Percentiles rank a stretch among this genome's conserved stretches.
phyloP scores from a whole-genome alignment of 1,140 invertebrate genomes.

The Bombus polaris region DNA sequence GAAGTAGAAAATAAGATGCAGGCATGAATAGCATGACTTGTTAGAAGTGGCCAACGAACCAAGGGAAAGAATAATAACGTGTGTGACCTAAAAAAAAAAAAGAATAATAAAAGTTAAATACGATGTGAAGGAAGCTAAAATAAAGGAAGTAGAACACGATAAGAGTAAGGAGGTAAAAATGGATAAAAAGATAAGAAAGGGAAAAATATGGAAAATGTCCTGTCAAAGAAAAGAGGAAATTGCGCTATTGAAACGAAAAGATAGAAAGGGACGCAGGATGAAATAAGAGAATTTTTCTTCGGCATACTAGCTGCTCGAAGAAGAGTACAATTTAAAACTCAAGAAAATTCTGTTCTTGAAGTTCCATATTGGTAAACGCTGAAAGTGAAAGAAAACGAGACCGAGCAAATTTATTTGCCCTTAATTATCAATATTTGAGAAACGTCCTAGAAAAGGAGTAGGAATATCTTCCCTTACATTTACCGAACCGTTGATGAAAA shows the following conservation, averaged over 20 bases:
- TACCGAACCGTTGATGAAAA: not conserved
- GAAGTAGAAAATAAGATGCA: not conserved
- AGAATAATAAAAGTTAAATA: not conserved
- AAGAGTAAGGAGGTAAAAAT: not conserved
- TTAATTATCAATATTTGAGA: not conserved
- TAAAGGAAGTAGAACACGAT: not conserved
- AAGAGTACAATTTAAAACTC: not conserved
- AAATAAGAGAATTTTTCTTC: not conserved
- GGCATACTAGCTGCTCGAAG: no score
- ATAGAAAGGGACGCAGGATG: not conserved
- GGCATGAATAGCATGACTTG: no score
- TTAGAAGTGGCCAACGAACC: not conserved
- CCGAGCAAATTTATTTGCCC: no score
- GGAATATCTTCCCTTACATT: not conserved
- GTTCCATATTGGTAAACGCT: not conserved
- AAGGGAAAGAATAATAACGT: not conserved
- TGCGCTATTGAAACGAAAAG: not conserved
- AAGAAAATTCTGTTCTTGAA: not conserved
- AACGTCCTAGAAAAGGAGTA: not conserved
- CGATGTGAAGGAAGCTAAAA: not conserved
- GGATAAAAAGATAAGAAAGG: not conserved
- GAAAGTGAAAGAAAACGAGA: no score
- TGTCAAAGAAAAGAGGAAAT: not conserved
- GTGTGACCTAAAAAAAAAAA: no score
- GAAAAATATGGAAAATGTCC: no score